Conservation (phyloP, 2,113 vertebrate species). For the Hippocampus zosterae region DNA sequence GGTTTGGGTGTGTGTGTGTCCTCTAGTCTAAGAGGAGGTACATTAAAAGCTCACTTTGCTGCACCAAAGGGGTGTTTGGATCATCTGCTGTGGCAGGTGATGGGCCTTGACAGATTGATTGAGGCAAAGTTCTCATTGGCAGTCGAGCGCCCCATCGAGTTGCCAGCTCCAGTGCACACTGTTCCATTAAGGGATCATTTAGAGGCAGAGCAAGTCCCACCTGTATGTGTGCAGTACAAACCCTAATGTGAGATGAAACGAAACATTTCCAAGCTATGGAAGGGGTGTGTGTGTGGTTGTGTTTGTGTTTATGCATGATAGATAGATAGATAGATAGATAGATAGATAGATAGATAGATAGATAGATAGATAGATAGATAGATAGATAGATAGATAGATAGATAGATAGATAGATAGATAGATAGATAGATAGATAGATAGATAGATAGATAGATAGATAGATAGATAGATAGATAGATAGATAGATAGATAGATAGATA, state of each 20-base stretch:
- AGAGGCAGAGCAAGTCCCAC: constrained; percentile 66
- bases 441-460: too few species aligned
- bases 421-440: too few species aligned
- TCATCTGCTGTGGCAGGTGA: constrained; percentile 72
- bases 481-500: too few species aligned
- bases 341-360: too few species aligned
- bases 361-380: too few species aligned
- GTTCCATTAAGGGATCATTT: constrained; percentile 74
- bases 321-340: too few species aligned
- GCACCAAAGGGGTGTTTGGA: constrained; percentile 68
- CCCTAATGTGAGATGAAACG: constrained; percentile 69
- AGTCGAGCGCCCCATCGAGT: constrained; percentile 70
- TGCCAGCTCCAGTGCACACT: constrained; percentile 70
- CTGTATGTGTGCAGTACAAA: constrained; percentile 69
- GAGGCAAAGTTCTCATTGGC: constrained; percentile 66
- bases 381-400: too few species aligned
- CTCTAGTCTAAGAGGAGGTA: constrained; percentile 63
- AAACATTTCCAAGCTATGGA: constrained; percentile 52
- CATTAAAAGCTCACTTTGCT: constrained; percentile 67
- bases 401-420: too few species aligned
- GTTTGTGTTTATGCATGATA: too few species aligned
- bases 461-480: too few species aligned
- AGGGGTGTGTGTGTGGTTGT: not conserved
- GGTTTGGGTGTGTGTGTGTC: constrained; percentile 17
- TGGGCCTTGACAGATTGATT: constrained; percentile 73